Evolutionary conservation across 2,797 vertebrate genomes (phyloP).

Genomic region (Anisognathus igniventris): DNA sequence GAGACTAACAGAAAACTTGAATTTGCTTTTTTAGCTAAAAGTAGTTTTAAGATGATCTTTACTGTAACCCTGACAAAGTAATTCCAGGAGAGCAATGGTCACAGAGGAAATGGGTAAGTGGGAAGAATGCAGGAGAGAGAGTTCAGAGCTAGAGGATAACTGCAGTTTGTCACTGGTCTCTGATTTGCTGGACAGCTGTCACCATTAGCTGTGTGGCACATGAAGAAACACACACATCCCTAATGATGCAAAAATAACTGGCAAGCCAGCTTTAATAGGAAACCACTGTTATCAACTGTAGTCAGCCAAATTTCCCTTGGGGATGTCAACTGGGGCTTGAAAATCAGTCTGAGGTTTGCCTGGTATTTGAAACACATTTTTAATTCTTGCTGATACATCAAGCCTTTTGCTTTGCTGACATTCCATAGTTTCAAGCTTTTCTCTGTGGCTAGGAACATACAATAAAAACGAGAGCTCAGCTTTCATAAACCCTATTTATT

Average conservation of each 20-base stretch:
- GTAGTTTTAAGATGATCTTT: neutral
- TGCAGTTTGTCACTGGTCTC: neutral
- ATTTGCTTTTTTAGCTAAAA: neutral
- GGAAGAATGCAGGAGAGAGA: neutral
- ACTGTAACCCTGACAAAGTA: neutral
- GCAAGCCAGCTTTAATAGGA: neutral
- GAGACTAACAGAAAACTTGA: neutral
- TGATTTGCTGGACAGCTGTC: neutral
- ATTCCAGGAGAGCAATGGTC: neutral
- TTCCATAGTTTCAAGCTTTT: neutral
- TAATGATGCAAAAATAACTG: neutral
- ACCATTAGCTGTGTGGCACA: neutral
- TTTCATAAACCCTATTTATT: neutral
- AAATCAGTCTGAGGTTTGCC: neutral
- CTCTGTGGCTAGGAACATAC: neutral
- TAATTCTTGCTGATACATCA: slow-evolving; percentile 26
- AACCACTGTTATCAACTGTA: neutral
- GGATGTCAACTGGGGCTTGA: neutral
- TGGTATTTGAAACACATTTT: slow-evolving; percentile 13
- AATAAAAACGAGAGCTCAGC: neutral
- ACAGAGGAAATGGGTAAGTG: neutral
- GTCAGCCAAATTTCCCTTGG: neutral
- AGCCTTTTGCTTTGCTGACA: neutral
- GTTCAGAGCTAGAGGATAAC: neutral
- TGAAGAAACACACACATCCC: neutral